Base-by-base conservation (phyloP, 2,888 invertebrate genomes). In the Scaptomyza cyrtandrae region DNA sequence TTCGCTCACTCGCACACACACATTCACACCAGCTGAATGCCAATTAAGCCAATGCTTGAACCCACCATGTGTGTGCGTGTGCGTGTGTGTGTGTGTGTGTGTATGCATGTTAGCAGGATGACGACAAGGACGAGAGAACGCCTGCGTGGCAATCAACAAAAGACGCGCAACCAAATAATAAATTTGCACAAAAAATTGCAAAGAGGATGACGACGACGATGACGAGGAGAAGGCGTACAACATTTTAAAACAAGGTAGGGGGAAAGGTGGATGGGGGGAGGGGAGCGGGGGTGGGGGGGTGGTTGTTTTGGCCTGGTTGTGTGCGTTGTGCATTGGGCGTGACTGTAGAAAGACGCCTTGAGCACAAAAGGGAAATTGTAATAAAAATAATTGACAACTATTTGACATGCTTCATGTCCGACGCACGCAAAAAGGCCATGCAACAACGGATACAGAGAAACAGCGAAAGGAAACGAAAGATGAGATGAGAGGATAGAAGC, bases 371-470 rank as follows among this genome's bases (percentile, higher is more conserved):
- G 77, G 75, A 87, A 88, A 84, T 86, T 81, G 89, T 86, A 86
- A 88, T 88, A 86, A 88, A 85, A 85, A 86, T 85, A 85, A 85
- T 88, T 85, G 85, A 85, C 85, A 88, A 85, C 85, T 85, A 85
- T 85, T 85, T 84, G 85, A 85, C 89, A 85, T 85, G 89, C 81
- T 89, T 85, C 87, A 88, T 80, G 89, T 84, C 85, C 89, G 85
- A 74, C 75, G 69, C 71, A 82, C 71, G 69, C 73, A 83, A 80
- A 80, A 67, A 79, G 64, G 73, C 67, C 86, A 75, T 68, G 63
- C 71, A 80, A 61, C 52, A 48, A 16, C 3, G 31, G 29, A 16
- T 2, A 16, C 7, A 31, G 10, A 27, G 39, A 29, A 7, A 19
- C 19, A 43, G 24, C 2, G n/a, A 45, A 0, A 45, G 11, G 4